phyloP scores from a whole-genome alignment of 2,888 invertebrate species.

The Lamellibrachia satsuma region DNA sequence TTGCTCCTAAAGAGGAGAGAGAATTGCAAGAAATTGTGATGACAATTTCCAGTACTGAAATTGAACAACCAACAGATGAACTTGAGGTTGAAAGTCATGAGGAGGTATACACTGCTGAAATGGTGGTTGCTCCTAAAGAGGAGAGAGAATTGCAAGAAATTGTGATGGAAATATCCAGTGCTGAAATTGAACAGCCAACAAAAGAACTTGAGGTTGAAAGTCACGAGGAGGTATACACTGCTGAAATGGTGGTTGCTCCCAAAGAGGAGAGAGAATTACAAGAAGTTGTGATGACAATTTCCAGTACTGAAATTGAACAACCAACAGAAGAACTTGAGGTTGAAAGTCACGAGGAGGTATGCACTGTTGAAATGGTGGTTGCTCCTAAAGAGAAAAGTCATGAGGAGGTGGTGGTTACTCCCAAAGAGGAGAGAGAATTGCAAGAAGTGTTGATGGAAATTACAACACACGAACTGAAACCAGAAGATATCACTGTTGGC shows the following conservation, averaged over 20 bases:
- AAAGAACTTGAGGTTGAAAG: background rate
- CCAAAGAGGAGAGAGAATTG: conserved; percentile 18
- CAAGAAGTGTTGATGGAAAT: conserved; percentile 26
- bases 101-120: background rate
- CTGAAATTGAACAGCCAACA: background rate
- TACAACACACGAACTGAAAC: too few relatives aligned
- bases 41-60: conserved; percentile 27
- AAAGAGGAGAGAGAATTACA: conserved; percentile 17
- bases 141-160: conserved; percentile 23
- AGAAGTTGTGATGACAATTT: conserved; percentile 23
- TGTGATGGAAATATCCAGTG: conserved; percentile 14
- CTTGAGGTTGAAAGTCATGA: background rate
- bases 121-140: conserved; percentile 14
- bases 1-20: conserved; percentile 24
- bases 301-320: background rate
- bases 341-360: background rate
- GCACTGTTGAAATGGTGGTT: background rate
- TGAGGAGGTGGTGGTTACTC: background rate
- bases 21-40: conserved; percentile 28
- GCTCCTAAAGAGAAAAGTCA: conserved; percentile 19
- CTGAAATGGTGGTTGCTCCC: background rate
- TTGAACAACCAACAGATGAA: background rate
- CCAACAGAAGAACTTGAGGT: background rate
- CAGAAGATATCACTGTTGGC: too few relatives aligned
- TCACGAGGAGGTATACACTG: background rate